Percentiles rank a stretch among this genome's conserved stretches.
These are phyloP conservation scores for Otocyon megalotis DNA, from an alignment of 2,113 vertebrate species.

Conservation along the genomic window DNA sequence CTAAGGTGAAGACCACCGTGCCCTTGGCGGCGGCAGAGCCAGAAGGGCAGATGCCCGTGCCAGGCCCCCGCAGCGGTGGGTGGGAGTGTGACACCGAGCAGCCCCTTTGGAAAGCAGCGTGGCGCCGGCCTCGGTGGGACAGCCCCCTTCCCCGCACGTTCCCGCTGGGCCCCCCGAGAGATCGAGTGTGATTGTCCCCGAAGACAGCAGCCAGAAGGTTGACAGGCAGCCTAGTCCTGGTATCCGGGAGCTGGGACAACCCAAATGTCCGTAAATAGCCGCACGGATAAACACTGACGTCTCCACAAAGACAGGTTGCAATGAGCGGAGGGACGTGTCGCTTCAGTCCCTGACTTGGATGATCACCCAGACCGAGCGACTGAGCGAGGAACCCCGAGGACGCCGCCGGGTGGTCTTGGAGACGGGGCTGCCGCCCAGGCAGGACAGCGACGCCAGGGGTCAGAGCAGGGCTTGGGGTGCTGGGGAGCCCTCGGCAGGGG, in stretches of 20 bases:
- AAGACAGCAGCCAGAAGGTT: too few relatives aligned
- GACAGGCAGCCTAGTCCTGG: neutral
- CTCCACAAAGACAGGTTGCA: fast-evolving
- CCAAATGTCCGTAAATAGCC: fast-evolving
- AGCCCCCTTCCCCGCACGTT: neutral
- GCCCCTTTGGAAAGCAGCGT: neutral
- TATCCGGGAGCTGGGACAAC: neutral
- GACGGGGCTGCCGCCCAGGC: too few relatives aligned
- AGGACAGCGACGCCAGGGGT: too few relatives aligned
- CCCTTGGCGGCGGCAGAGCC: fast-evolving
- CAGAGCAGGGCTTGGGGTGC: too few relatives aligned
- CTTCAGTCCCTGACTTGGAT: too few relatives aligned
- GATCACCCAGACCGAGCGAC: too few relatives aligned
- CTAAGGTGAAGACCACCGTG: fast-evolving
- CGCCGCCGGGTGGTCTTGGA: too few relatives aligned
- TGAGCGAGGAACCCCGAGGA: too few relatives aligned
- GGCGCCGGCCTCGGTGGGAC: fast-evolving
- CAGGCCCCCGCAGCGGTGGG: too few relatives aligned
- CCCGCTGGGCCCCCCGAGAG: neutral
- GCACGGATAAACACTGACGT: neutral
- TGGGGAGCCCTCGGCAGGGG: neutral
- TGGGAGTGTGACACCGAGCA: fast-evolving
- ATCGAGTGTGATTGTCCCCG: neutral
- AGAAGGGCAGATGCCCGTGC: too few relatives aligned
- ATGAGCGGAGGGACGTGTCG: fast-evolving